A percentile compares a stretch with the other conserved stretches of the same genome.
Evolutionary conservation across 2,888 invertebrate genomes (phyloP).

Genomic region (Mesochorus sp.): DNA sequence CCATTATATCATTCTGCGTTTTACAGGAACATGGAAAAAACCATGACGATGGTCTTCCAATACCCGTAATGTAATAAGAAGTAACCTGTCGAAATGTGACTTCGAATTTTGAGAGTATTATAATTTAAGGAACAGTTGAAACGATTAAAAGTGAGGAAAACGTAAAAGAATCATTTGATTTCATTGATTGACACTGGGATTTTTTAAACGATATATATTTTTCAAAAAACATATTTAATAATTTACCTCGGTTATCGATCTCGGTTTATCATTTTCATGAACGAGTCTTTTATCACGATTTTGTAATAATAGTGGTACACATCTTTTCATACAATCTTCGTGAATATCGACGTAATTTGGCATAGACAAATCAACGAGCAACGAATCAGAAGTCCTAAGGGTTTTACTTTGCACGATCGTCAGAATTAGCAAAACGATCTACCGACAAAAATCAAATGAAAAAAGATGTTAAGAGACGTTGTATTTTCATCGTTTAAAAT

Average conservation of each 20-base stretch:
- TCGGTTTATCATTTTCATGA: slow-evolving; percentile 39
- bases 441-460: not conserved
- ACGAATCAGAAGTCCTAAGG: slow-evolving; percentile 25
- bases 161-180: not conserved
- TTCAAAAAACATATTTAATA: not conserved
- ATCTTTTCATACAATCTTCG: slow-evolving; percentile 48
- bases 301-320: slow-evolving; percentile 36
- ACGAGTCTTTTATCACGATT: slow-evolving; percentile 56
- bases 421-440: slow-evolving; percentile 45
- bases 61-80: slow-evolving; percentile 46
- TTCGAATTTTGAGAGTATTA: not conserved
- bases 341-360: slow-evolving; percentile 17
- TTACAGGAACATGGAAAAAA: slow-evolving; percentile 72
- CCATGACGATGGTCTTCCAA: slow-evolving; percentile 58
- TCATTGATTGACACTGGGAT: not conserved
- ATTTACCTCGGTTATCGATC: slow-evolving; percentile 35
- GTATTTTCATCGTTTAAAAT: not conserved
- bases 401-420: slow-evolving; percentile 24
- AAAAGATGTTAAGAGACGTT: too few species aligned
- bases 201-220: not conserved
- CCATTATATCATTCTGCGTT: slow-evolving; percentile 66
- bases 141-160: too few species aligned
- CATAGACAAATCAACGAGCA: slow-evolving; percentile 36
- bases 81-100: slow-evolving; percentile 18
- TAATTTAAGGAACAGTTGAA: not conserved